Percentiles rank a stretch among this genome's conserved stretches.
phyloP scores from a whole-genome alignment of 2,888 invertebrate genomes.

The Macrosiphum euphorbiae region DNA sequence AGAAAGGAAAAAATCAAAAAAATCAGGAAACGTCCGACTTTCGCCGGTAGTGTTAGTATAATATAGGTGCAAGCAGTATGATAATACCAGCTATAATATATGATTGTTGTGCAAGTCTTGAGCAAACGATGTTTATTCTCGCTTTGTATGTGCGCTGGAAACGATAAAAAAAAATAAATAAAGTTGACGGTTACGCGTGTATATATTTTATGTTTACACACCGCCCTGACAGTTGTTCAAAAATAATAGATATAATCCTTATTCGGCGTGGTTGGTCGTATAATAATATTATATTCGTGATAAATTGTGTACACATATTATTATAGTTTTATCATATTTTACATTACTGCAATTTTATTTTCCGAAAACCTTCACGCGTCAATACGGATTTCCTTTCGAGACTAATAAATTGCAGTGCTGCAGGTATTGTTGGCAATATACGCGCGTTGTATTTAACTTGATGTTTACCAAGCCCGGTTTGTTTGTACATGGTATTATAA shows the following conservation, averaged over 20 bases:
- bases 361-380: background rate
- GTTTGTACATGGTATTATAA: background rate
- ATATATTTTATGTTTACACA: background rate
- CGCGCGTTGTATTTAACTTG: background rate
- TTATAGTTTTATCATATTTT: background rate
- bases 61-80: background rate
- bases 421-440: background rate
- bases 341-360: background rate
- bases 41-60: constrained; percentile 12
- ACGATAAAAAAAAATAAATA: background rate
- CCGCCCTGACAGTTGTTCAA: background rate
- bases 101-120: background rate
- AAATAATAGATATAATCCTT: background rate
- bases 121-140: background rate
- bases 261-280: background rate
- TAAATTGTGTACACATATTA: background rate
- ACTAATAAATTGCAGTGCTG: background rate
- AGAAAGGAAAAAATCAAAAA: constrained; percentile 26
- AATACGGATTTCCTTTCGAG: constrained; percentile 2
- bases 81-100: background rate
- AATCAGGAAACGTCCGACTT: constrained; percentile 38
- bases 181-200: background rate
- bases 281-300: background rate
- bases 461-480: background rate
- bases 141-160: background rate